These are phyloP conservation scores for Acropternis orthonyx DNA, from an alignment of 2,797 vertebrate genomes.

Conservation along the genomic window DNA sequence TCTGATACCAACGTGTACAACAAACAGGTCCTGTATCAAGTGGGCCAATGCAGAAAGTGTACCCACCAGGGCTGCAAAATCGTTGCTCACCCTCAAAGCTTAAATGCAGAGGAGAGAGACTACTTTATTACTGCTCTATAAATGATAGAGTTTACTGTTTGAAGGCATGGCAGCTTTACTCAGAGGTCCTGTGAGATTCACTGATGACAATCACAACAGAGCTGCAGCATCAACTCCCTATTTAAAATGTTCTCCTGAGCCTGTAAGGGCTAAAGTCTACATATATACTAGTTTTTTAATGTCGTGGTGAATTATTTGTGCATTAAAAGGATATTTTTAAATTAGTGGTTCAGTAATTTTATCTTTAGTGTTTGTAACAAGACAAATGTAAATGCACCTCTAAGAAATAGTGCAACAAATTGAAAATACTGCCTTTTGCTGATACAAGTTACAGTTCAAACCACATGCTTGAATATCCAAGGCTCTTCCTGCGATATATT, in stretches of 20 bases:
- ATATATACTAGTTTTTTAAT: not conserved
- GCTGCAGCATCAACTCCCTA: not conserved
- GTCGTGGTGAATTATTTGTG: not conserved
- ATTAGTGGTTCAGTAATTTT: not conserved
- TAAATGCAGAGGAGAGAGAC: not conserved
- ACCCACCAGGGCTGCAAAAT: accelerated
- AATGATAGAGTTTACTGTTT: not conserved
- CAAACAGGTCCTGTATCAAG: not conserved
- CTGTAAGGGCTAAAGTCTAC: not conserved
- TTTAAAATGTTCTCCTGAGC: not conserved
- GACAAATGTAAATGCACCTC: not conserved
- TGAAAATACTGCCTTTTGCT: not conserved
- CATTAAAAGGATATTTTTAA: not conserved
- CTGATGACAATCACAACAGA: not conserved
- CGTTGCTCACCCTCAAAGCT: not conserved
- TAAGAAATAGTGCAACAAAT: not conserved
- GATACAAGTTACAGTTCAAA: not conserved
- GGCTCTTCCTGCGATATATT: not conserved
- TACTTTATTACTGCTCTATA: accelerated
- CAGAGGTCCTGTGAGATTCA: not conserved
- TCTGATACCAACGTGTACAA: accelerated
- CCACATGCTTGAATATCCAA: not conserved
- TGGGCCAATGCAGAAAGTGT: accelerated
- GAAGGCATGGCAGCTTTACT: not conserved
- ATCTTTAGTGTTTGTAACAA: not conserved